Conservation (phyloP, 2,888 invertebrate species). For the Actias luna region DNA sequence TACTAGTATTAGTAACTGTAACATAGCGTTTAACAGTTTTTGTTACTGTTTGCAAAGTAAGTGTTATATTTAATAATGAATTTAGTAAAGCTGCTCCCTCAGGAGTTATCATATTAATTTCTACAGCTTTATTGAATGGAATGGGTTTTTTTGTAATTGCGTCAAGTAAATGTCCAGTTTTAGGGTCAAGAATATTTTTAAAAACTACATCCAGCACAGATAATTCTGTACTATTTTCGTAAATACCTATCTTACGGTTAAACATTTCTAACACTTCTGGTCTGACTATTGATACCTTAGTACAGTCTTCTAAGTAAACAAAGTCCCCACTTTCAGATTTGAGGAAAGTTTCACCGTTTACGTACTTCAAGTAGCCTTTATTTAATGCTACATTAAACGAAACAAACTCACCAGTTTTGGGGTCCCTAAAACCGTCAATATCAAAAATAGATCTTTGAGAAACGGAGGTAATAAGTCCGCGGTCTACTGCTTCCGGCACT, state of each 20-base stretch:
- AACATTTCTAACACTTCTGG: constrained; percentile 94
- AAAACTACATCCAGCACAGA: constrained; percentile 94
- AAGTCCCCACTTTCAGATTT: constrained; percentile 88
- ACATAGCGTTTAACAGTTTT: constrained; percentile 92
- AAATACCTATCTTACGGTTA: constrained; percentile 90
- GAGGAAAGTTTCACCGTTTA: constrained; percentile 86
- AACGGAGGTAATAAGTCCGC: constrained; percentile 93
- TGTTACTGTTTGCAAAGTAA: constrained; percentile 93
- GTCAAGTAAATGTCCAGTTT: constrained; percentile 92
- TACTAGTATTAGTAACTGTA: constrained; percentile 86
- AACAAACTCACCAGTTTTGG: constrained; percentile 89
- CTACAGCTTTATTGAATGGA: constrained; percentile 92
- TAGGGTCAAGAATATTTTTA: constrained; percentile 92
- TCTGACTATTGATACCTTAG: constrained; percentile 88
- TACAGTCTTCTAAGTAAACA: constrained; percentile 90
- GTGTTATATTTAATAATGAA: constrained; percentile 92
- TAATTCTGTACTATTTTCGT: constrained; percentile 88
- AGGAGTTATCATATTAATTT: constrained; percentile 91
- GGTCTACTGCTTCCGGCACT: constrained; percentile 93
- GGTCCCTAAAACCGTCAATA: constrained; percentile 94
- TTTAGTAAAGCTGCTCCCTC: constrained; percentile 93
- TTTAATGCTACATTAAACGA: constrained; percentile 91
- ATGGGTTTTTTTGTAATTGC: constrained; percentile 86
- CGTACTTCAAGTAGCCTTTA: constrained; percentile 88
- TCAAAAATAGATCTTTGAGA: constrained; percentile 94